A percentile compares a stretch with the other conserved stretches of the same genome.
Conservation (phyloP, 2,888 invertebrate species). For the Eupithecia vulgata region DNA sequence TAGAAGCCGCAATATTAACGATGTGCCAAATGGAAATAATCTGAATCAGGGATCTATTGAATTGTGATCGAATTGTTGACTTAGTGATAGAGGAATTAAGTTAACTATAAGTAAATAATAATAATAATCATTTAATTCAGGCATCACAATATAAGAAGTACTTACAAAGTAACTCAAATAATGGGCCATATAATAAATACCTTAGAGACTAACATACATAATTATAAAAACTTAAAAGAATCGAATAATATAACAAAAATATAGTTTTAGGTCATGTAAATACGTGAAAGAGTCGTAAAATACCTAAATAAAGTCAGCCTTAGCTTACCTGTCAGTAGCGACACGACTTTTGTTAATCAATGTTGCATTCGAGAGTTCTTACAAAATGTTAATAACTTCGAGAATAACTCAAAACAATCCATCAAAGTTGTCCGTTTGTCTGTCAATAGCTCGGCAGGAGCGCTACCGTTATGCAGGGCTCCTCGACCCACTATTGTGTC, state of each 20-base stretch:
- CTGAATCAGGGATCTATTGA: neutral
- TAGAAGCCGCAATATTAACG: conserved; percentile 30
- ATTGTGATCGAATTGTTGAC: neutral
- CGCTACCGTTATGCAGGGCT: conserved; percentile 45
- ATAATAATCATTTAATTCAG: no score
- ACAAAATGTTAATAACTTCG: conserved; percentile 24
- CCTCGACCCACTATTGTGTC: conserved; percentile 23
- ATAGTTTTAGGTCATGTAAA: no score
- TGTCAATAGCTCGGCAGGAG: conserved; percentile 43
- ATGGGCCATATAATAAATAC: no score
- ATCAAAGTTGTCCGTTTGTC: conserved; percentile 50
- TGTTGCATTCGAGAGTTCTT: conserved; percentile 6
- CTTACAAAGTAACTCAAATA: no score
- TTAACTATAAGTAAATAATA: neutral
- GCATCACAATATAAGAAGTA: no score
- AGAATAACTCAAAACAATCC: conserved; percentile 53
- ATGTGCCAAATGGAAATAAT: neutral
- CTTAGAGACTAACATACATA: no score
- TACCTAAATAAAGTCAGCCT: neutral
- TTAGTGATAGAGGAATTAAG: neutral
- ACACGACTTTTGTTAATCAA: conserved; percentile 13
- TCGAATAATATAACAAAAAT: no score
- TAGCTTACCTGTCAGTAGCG: neutral
- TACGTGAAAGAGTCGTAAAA: neutral
- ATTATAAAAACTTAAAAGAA: no score